A percentile compares a stretch with the other conserved stretches of the same genome.
These are phyloP conservation scores for Lordiphosa mommai DNA, from an alignment of 1,140 invertebrate genomes.

Conservation along the genomic window DNA sequence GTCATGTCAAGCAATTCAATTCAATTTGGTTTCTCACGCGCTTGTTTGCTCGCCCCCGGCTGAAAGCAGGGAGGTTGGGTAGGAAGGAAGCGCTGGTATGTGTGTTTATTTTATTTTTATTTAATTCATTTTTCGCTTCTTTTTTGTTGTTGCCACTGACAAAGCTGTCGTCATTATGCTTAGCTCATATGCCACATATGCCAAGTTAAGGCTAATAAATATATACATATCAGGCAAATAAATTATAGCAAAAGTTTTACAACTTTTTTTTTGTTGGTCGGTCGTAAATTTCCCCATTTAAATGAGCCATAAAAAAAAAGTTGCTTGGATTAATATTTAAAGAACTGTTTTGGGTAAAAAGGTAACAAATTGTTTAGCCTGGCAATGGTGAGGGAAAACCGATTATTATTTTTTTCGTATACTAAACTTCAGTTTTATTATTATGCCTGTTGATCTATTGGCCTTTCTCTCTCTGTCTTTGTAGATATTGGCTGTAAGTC, in stretches of 20 bases:
- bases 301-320: conserved; percentile 26
- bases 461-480: too few relatives aligned
- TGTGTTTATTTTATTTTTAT: conserved; percentile 59
- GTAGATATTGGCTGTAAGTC: too few relatives aligned
- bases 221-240: too few relatives aligned
- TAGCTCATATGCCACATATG: too few relatives aligned
- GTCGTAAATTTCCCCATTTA: conserved; percentile 30
- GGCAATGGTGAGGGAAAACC: conserved; percentile 26
- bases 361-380: conserved; percentile 32
- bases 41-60: conserved; percentile 57
- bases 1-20: conserved; percentile 78
- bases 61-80: not conserved
- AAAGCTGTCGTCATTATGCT: too few relatives aligned
- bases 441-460: too few relatives aligned
- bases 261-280: conserved; percentile 6
- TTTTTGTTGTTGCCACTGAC: too few relatives aligned
- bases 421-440: too few relatives aligned
- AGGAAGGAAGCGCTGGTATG: conserved; percentile 10
- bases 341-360: conserved; percentile 8
- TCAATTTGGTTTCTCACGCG: conserved; percentile 77
- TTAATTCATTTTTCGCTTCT: conserved; percentile 51
- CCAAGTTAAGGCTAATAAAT: too few relatives aligned
- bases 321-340: too few relatives aligned
- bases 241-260: conserved; percentile 12
- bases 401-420: too few relatives aligned